Evolutionary conservation across 2,113 vertebrate genomes (phyloP).

Genomic region (Chaenogobius annularis): DNA sequence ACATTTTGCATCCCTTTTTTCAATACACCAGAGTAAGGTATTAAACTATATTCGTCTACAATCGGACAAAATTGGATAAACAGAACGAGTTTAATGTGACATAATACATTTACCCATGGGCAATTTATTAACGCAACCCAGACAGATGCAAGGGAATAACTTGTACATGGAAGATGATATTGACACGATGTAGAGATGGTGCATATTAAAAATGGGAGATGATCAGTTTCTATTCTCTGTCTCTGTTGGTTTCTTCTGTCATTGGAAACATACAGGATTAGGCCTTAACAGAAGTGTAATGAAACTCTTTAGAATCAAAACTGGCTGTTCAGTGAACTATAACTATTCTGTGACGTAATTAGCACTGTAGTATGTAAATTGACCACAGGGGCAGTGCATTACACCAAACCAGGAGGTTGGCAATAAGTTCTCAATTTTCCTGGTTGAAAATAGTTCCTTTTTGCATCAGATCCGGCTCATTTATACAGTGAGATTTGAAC

Average conservation of each 20-base stretch:
- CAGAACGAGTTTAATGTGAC: too few relatives aligned
- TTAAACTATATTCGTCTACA: too few relatives aligned
- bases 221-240: too few relatives aligned
- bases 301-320: not conserved
- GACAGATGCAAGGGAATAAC: not conserved
- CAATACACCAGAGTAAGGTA: too few relatives aligned
- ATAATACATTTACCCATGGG: too few relatives aligned
- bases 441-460: constrained; percentile 48
- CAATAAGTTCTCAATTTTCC: constrained; percentile 45
- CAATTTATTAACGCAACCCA: not conserved
- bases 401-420: constrained; percentile 40
- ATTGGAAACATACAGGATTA: too few relatives aligned
- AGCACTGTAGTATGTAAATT: constrained; percentile 13
- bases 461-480: constrained; percentile 17
- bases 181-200: not conserved
- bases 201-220: too few relatives aligned
- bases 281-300: not conserved
- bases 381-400: constrained; percentile 20
- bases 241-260: too few relatives aligned
- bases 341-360: constrained; percentile 18
- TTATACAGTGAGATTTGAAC: constrained; percentile 48
- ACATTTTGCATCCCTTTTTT: too few relatives aligned
- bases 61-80: too few relatives aligned
- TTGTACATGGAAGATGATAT: not conserved
- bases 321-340: not conserved